Conservation (phyloP, 2,888 invertebrate genomes). For the Hyposoter dolosus region DNA sequence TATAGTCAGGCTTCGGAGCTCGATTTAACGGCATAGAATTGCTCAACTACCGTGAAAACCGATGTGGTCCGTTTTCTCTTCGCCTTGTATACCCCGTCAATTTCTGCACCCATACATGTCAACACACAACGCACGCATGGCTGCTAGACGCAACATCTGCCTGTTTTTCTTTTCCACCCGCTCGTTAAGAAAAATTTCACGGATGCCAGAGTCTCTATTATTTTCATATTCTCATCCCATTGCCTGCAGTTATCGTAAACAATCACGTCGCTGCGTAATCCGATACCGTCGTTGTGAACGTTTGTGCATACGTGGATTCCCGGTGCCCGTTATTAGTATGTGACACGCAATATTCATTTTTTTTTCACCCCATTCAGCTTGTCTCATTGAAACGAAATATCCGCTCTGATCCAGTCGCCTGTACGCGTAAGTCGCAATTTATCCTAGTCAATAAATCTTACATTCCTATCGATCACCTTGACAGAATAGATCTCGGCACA, state of each 20-base stretch:
- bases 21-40: slow-evolving; percentile 60
- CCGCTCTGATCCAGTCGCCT: background rate
- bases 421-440: background rate
- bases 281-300: background rate
- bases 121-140: background rate
- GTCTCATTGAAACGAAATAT: background rate
- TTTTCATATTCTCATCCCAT: slow-evolving; percentile 25
- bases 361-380: background rate
- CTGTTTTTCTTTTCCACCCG: slow-evolving; percentile 15
- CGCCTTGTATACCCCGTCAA: background rate
- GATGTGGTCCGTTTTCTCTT: slow-evolving; percentile 42
- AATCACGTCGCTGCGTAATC: background rate
- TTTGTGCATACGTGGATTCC: background rate
- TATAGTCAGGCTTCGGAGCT: slow-evolving; percentile 19
- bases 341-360: background rate
- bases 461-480: background rate
- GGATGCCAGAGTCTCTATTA: slow-evolving; percentile 6
- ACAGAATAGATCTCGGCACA: background rate
- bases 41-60: slow-evolving; percentile 58
- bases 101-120: background rate
- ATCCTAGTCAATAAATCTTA: background rate
- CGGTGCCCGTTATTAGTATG: background rate
- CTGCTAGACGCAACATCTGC: background rate
- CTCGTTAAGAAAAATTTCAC: slow-evolving; percentile 13
- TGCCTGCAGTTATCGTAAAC: background rate